phyloP scores from a whole-genome alignment of 2,888 invertebrate species.

The Cantharis rufa region DNA sequence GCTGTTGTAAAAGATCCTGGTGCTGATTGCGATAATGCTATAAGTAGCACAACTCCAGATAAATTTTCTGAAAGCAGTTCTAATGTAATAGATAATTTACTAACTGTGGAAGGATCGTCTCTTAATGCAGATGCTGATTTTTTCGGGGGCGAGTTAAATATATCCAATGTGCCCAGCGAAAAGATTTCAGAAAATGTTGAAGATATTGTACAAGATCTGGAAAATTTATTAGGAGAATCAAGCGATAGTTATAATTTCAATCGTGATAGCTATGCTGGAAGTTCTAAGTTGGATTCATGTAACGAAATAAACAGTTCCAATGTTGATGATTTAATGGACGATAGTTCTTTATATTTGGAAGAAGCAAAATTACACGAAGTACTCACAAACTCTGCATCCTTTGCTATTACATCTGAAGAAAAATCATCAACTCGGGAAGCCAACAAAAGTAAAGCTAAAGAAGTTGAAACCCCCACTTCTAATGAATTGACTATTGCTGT shows the following conservation, averaged over 20 bases:
- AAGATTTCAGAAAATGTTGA: slow-evolving; percentile 53
- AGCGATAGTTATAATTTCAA: slow-evolving; percentile 8
- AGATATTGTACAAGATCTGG: slow-evolving; percentile 54
- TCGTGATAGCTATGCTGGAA: slow-evolving; percentile 1
- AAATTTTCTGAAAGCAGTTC: slow-evolving; percentile 8
- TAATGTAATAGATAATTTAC: neutral
- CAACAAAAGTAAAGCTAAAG: neutral
- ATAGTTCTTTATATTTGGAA: neutral
- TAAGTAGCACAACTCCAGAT: slow-evolving; percentile 50
- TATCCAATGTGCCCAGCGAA: slow-evolving; percentile 41
- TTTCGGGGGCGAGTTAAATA: slow-evolving; percentile 42
- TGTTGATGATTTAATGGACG: neutral
- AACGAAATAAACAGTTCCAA: slow-evolving; percentile 13
- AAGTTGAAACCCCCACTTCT: neutral
- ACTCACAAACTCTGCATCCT: neutral
- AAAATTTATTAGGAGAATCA: slow-evolving; percentile 49
- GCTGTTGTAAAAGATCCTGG: neutral
- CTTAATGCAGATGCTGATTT: slow-evolving; percentile 41
- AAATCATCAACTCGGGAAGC: neutral
- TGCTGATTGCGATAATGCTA: slow-evolving; percentile 45
- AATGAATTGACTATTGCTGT: neutral
- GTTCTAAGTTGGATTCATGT: neutral
- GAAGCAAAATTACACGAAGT: neutral
- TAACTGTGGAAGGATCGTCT: slow-evolving; percentile 6
- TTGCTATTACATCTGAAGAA: neutral